Evolutionary conservation across 35 echinoderm and acorn worm genomes (phyloP), one percentile per base, ranked within the genome.

Genomic region (Stichopus chloronotus): DNA sequence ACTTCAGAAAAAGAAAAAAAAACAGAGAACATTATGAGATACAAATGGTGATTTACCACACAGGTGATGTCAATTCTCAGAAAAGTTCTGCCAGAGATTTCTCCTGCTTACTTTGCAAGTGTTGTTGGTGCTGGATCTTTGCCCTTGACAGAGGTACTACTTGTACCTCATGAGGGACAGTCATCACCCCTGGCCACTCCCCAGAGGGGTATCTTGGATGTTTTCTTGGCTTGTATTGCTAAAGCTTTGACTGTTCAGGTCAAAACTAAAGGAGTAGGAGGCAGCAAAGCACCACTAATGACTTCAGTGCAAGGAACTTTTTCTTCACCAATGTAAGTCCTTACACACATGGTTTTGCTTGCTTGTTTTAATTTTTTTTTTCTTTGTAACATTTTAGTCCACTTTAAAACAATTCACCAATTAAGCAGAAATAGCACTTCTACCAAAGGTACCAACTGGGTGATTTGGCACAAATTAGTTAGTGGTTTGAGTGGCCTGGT

Each of bases 61-160:
- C 56, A 98, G 96, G 97, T 98, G 7, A 94, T 90, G 25, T 94
- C 97, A 13, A 96, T 98, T 23, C 79, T 98, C n/a, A 83, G 97
- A 63, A 87, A 94, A 58, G 93, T 98, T 56, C 82, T 98, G 4
- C 97, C 95, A 53, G 95, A 98, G 58, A 94, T 98, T 25, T 86
- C 97, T 56, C 97, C 97, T 1, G 78, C 83, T 23, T 93, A 94
- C 91, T 98, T 98, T 94, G 93, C 95, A 21, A 90, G 83, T 52
- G 74, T 98, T 2, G 94, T 91, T 13, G 95, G 91, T 12, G 93
- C 95, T 54, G 83, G 69, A 10, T 55, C 79, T 59, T 72, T 98
- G 53, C 97, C 97, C n/a, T 84, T 93, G 7, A 81, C 91, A 20
- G 97, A 98, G 53, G 88, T 96, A 58, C 92, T 93, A 59, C 52